These are phyloP conservation scores for Dinoponera quadriceps DNA, from an alignment of 1,140 invertebrate species.

Conservation along the genomic window DNA sequence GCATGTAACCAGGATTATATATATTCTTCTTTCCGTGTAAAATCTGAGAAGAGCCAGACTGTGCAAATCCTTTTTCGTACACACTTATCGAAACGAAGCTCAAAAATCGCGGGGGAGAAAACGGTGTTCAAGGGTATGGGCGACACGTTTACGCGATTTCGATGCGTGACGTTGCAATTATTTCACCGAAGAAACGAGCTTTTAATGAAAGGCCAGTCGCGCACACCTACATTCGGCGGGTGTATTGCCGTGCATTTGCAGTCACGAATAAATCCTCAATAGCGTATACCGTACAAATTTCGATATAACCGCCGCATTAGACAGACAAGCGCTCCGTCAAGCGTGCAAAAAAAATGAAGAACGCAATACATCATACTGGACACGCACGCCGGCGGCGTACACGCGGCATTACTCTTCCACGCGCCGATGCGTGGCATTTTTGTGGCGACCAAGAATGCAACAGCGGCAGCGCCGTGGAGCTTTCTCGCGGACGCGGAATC, in stretches of 20 bases:
- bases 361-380: not conserved
- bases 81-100: no score
- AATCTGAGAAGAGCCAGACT: no score
- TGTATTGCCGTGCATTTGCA: not conserved
- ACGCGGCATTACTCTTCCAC: not conserved
- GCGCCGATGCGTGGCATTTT: conserved; percentile 4
- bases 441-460: not conserved
- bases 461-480: not conserved
- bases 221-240: not conserved
- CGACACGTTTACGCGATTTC: no score
- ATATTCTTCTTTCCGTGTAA: no score
- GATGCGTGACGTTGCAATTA: no score
- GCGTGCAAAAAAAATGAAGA: not conserved
- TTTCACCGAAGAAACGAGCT: not conserved
- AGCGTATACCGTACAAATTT: not conserved
- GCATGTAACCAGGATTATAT: no score
- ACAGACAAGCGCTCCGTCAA: not conserved
- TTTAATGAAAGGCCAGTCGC: not conserved
- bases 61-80: no score
- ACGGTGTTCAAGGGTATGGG: no score
- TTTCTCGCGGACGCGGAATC: conserved; percentile 3
- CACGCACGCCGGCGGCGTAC: not conserved
- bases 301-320: not conserved
- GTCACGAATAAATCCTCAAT: not conserved
- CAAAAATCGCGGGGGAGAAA: no score